Conservation (phyloP, 2,797 vertebrate species). For the Micromesistius poutassou region DNA sequence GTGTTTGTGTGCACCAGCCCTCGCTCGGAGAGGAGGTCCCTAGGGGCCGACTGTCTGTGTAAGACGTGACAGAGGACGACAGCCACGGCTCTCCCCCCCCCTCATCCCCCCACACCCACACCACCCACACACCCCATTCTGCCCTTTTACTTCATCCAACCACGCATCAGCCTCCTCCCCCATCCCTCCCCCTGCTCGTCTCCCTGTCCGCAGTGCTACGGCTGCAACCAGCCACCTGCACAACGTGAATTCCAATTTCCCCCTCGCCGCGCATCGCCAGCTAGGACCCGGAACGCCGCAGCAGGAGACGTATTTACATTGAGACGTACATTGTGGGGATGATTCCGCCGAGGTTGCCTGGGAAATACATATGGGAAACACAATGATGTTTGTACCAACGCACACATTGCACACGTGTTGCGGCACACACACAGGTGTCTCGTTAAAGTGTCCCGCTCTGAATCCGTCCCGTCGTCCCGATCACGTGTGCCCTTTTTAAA, state of each 20-base stretch:
- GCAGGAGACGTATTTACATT: slow-evolving; percentile 4
- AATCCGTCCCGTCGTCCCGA: neutral
- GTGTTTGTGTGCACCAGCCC: slow-evolving; percentile 39
- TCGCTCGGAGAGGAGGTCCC: slow-evolving; percentile 49
- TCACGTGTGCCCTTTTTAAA: neutral
- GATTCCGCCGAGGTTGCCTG: slow-evolving; percentile 42
- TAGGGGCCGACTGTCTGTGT: slow-evolving; percentile 52
- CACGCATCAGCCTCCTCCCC: neutral
- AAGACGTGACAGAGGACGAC: slow-evolving; percentile 68
- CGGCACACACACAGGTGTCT: neutral
- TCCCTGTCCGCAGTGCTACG: slow-evolving; percentile 31
- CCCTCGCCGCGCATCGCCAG: slow-evolving; percentile 40
- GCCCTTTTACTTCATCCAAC: slow-evolving; percentile 26
- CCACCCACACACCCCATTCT: slow-evolving; percentile 41
- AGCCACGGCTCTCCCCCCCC: slow-evolving; percentile 49
- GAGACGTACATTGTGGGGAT: slow-evolving; percentile 52
- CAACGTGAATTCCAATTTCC: neutral
- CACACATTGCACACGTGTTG: neutral
- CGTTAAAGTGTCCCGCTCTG: neutral
- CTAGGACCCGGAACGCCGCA: slow-evolving; percentile 42
- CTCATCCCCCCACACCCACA: slow-evolving; percentile 38
- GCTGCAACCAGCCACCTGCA: slow-evolving; percentile 38
- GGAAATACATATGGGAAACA: slow-evolving; percentile 47
- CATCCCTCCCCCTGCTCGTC: slow-evolving; percentile 39
- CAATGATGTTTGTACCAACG: neutral